Percentiles rank a stretch among this genome's conserved stretches.
phyloP scores from a whole-genome alignment of 2,888 invertebrate species.

The Drosophila mettleri region DNA sequence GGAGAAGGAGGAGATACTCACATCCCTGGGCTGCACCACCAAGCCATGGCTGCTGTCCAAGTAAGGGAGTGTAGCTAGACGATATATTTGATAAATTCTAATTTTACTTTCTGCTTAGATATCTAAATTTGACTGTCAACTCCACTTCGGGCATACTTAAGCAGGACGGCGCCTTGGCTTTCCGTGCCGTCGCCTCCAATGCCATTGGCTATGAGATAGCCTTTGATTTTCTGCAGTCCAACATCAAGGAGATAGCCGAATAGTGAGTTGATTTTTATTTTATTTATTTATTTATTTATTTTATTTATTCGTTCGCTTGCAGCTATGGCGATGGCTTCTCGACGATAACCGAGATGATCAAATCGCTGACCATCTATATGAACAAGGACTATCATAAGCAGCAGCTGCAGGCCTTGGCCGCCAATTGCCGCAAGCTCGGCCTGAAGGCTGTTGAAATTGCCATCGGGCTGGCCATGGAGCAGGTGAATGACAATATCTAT shows the following conservation, averaged over 20 bases:
- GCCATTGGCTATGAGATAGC: conserved; percentile 87
- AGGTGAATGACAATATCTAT: conserved; percentile 85
- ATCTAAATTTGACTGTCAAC: conserved; percentile 86
- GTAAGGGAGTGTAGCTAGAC: conserved; percentile 80
- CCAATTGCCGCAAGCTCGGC: conserved; percentile 80
- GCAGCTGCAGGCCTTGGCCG: conserved; percentile 82
- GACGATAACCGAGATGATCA: conserved; percentile 86
- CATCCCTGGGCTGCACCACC: conserved; percentile 86
- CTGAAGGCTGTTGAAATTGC: conserved; percentile 82
- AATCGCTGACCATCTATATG: conserved; percentile 86
- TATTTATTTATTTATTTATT: no score
- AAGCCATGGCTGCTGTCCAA: conserved; percentile 87
- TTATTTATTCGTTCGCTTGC: not conserved
- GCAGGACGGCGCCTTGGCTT: conserved; percentile 87
- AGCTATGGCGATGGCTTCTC: conserved; percentile 87
- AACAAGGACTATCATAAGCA: conserved; percentile 85
- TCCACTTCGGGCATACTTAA: conserved; percentile 87
- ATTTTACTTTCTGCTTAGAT: conserved; percentile 78
- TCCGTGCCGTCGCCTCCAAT: conserved; percentile 87
- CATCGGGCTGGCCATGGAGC: conserved; percentile 83
- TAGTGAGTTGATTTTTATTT: conserved; percentile 85
- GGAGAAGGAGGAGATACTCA: conserved; percentile 87
- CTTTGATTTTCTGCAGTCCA: conserved; percentile 86
- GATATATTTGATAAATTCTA: not conserved
- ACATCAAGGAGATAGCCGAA: conserved; percentile 84